These are phyloP conservation scores for Drosophila bocki DNA, from an alignment of 1,140 invertebrate species.

Conservation along the genomic window DNA sequence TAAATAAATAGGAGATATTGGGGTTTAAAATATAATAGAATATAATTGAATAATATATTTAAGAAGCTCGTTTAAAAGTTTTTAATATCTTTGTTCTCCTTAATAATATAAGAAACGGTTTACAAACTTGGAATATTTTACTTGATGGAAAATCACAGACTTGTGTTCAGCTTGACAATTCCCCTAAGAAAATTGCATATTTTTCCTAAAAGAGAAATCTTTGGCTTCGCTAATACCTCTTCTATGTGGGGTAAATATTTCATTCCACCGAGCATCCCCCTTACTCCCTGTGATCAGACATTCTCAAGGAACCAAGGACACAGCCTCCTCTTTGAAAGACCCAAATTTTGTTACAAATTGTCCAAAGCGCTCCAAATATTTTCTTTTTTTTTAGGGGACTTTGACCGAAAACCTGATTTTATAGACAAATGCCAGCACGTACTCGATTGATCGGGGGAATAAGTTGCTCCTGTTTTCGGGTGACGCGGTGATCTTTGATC, in stretches of 20 bases:
- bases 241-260: constrained; percentile 15
- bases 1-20: background rate
- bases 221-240: background rate
- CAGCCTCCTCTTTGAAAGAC: constrained; percentile 22
- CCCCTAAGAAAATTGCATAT: background rate
- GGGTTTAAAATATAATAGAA: background rate
- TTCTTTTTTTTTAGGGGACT: constrained; percentile 10
- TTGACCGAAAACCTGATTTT: constrained; percentile 69
- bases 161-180: background rate
- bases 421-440: constrained; percentile 75
- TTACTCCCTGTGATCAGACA: background rate
- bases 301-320: constrained; percentile 51
- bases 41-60: background rate
- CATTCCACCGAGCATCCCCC: background rate
- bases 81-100: too few relatives aligned
- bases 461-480: constrained; percentile 65
- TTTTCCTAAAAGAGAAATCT: too few relatives aligned
- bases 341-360: constrained; percentile 64
- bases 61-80: background rate
- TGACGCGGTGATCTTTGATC: constrained; percentile 81
- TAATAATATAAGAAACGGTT: too few relatives aligned
- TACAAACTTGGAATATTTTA: too few relatives aligned
- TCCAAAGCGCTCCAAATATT: constrained; percentile 51
- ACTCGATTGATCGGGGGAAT: constrained; percentile 60
- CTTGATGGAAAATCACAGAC: background rate